These are phyloP conservation scores for Crenichthys baileyi DNA, from an alignment of 2,797 vertebrate species.

Conservation along the genomic window DNA sequence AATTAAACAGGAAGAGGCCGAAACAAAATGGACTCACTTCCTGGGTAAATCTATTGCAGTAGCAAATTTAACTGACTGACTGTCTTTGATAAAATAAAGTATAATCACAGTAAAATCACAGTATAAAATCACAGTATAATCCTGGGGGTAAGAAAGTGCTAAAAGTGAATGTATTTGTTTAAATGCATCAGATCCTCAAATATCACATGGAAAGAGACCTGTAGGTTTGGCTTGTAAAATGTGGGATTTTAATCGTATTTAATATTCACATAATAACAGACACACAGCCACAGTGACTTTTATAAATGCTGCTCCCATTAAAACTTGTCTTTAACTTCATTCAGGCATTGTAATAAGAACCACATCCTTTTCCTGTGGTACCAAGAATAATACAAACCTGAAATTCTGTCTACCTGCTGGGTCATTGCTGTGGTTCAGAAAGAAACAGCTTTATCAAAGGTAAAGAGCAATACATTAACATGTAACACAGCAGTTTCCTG, in stretches of 20 bases:
- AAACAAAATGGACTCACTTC: neutral
- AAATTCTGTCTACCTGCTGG: conserved; percentile 19
- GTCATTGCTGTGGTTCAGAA: neutral
- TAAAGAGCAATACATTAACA: neutral
- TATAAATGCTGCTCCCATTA: no score
- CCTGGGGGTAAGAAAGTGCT: neutral
- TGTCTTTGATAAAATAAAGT: neutral
- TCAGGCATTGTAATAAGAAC: neutral
- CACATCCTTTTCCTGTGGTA: neutral
- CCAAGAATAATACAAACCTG: conserved; percentile 1
- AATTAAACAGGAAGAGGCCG: neutral
- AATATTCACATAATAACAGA: neutral
- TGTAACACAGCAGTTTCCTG: no score
- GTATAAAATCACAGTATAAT: neutral
- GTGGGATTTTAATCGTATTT: neutral
- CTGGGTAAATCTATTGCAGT: neutral
- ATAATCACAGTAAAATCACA: neutral
- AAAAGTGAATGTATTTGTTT: neutral
- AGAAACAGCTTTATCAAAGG: neutral
- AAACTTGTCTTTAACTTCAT: neutral
- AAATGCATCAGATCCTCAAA: neutral
- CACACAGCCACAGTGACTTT: neutral
- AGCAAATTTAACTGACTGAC: neutral
- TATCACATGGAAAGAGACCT: neutral
- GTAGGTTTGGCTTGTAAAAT: neutral